phyloP scores from a whole-genome alignment of 2,797 vertebrate genomes.

The Halcyon leucocephala region DNA sequence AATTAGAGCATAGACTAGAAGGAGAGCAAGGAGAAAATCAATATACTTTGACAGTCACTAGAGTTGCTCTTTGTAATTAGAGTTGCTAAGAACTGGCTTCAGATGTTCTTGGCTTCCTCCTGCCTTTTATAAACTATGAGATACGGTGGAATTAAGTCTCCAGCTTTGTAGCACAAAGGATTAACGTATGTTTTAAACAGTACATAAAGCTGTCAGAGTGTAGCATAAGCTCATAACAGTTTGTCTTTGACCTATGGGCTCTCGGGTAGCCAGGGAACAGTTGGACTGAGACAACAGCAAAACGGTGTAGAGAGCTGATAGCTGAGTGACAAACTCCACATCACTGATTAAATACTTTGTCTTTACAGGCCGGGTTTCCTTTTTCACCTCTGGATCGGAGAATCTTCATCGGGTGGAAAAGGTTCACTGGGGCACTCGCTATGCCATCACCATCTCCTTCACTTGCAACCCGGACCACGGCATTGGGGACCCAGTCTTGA shows the following conservation, averaged over 20 bases:
- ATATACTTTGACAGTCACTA: not conserved
- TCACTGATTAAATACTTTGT: not conserved
- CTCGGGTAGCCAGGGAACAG: not conserved
- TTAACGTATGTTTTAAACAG: not conserved
- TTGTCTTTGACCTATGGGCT: not conserved
- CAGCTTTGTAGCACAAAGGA: not conserved
- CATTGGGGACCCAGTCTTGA: conserved; percentile 86
- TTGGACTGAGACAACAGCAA: not conserved
- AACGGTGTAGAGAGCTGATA: not conserved
- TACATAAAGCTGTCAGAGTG: not conserved
- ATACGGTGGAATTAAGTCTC: not conserved
- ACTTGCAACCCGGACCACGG: conserved; percentile 89
- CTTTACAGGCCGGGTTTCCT: conserved; percentile 89
- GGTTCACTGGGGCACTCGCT: conserved; percentile 92
- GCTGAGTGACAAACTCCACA: not conserved
- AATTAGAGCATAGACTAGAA: conserved; percentile 6
- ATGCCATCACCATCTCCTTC: conserved; percentile 95
- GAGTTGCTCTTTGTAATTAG: not conserved
- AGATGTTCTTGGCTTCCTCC: not conserved
- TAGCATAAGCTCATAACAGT: not conserved
- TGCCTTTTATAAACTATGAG: not conserved
- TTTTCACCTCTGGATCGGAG: conserved; percentile 96
- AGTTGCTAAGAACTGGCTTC: not conserved
- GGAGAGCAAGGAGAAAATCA: not conserved
- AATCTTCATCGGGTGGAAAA: conserved; percentile 96